Evolutionary conservation across 1,140 invertebrate species (phyloP).

Genomic region (Scaptodrosophila lebanonensis): DNA sequence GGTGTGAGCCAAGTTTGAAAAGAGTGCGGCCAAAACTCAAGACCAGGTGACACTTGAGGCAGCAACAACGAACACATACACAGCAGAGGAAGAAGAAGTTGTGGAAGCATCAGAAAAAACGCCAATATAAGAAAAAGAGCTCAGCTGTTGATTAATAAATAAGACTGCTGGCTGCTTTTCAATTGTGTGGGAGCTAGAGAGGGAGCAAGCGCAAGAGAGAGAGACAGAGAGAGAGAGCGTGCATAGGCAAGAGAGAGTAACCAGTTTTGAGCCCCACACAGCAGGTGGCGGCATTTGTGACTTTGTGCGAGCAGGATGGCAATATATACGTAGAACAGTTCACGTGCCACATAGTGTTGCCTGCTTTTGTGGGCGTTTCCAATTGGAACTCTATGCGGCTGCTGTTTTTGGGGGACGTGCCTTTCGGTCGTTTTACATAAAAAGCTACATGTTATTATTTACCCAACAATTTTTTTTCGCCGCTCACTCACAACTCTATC

Average conservation of each 20-base stretch:
- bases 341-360: slow-evolving; percentile 3
- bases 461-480: slow-evolving; percentile 65
- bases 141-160: slow-evolving; percentile 12
- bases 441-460: slow-evolving; percentile 39
- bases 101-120: slow-evolving; percentile 26
- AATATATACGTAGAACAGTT: too few species aligned
- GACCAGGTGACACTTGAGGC: slow-evolving; percentile 37
- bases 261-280: slow-evolving; percentile 26
- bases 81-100: too few species aligned
- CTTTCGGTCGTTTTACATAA: slow-evolving; percentile 51
- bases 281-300: slow-evolving; percentile 37
- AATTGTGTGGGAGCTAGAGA: too few species aligned
- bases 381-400: slow-evolving; percentile 48
- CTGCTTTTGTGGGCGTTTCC: slow-evolving; percentile 58
- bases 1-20: too few species aligned
- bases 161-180: too few species aligned
- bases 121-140: slow-evolving; percentile 35
- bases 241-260: slow-evolving; percentile 1
- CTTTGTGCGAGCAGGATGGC: slow-evolving; percentile 41
- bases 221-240: background rate
- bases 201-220: slow-evolving; percentile 4
- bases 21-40: too few species aligned
- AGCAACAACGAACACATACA: slow-evolving; percentile 9
- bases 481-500: slow-evolving; percentile 51
- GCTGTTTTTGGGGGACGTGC: slow-evolving; percentile 50